These are phyloP conservation scores for Labrus mixtus DNA, from an alignment of 2,113 vertebrate genomes.

Conservation along the genomic window DNA sequence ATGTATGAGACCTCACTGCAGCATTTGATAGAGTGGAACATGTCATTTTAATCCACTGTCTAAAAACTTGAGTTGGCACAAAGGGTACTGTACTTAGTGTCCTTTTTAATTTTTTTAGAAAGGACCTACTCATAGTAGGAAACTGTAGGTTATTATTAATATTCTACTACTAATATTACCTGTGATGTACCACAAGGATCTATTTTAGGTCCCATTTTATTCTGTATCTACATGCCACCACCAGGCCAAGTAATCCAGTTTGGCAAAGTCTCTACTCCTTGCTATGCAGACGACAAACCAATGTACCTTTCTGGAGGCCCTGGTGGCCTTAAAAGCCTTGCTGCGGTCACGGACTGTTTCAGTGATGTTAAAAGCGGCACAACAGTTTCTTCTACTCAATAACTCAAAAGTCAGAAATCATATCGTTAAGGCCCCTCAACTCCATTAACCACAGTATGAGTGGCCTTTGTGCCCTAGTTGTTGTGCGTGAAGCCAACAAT, in stretches of 20 bases:
- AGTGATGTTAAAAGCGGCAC: too few relatives aligned
- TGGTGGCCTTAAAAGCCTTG: background rate
- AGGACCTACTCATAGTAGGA: too few relatives aligned
- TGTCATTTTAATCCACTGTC: too few relatives aligned
- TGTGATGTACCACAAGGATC: background rate
- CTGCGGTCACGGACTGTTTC: background rate
- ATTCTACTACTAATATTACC: too few relatives aligned
- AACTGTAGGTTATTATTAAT: too few relatives aligned
- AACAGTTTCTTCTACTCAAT: too few relatives aligned
- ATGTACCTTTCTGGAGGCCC: background rate
- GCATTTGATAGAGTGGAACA: background rate
- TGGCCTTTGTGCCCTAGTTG: background rate
- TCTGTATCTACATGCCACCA: background rate
- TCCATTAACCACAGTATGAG: background rate
- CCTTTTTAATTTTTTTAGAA: too few relatives aligned
- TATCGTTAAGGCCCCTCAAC: background rate
- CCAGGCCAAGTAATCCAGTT: too few relatives aligned
- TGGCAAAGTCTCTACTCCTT: background rate
- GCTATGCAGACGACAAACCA: background rate
- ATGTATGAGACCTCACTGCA: background rate
- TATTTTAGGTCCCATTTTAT: background rate
- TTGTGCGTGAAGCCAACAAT: background rate
- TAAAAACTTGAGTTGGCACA: too few relatives aligned
- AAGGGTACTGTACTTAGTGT: too few relatives aligned
- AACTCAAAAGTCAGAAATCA: too few relatives aligned